Evolutionary conservation across 2,888 invertebrate genomes (phyloP), one percentile per base, ranked within the genome.

Genomic region (Polia nebulosa): DNA sequence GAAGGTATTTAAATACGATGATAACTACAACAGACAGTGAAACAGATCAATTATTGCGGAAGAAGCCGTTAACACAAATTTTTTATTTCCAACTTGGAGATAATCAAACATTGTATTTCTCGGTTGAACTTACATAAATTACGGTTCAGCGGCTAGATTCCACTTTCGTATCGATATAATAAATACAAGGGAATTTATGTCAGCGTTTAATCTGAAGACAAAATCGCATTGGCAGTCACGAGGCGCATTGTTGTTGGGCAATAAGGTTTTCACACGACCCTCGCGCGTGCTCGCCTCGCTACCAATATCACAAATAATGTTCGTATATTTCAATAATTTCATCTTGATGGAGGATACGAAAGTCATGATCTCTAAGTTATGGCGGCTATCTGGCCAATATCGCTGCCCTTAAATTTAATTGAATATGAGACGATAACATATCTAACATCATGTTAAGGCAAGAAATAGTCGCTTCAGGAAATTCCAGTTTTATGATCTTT

Each of bases 161-260:
- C 78, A 87, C 81, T 84, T 86, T 85, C 69, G 76, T 89, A 92
- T 91, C 93, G 91, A 92, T 91, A 89, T 89, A 93, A 93, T 94
- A 94, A 94, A 94, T 93, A 93, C 89, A 85, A 87, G 88, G 77
- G 90, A 89, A 94, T 94, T 94, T 94, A 94, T 94, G 94, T 94
- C 90, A 90, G 90, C 81, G 88, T 88, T 90, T 94, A 94, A 95
- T 95, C 95, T 89, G 88, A 87, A 90, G 89, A 90, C 89, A 88
- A 89, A 88, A 94, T 95, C 94, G 89, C 86, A 85, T 87, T 87
- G 86, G 83, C 82, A 92, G 94, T 94, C 95, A 94, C 95, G 94
- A 94, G 88, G 87, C 81, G 91, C 88, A 93, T 92, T 94, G 92
- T 92, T 88, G 90, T 85, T 86, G 85, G 84, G 87, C 89, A 90